Percentiles rank a stretch among this genome's conserved stretches.
Conservation (phyloP, 2,113 vertebrate genomes). For the Forbesichthys agassizii region DNA sequence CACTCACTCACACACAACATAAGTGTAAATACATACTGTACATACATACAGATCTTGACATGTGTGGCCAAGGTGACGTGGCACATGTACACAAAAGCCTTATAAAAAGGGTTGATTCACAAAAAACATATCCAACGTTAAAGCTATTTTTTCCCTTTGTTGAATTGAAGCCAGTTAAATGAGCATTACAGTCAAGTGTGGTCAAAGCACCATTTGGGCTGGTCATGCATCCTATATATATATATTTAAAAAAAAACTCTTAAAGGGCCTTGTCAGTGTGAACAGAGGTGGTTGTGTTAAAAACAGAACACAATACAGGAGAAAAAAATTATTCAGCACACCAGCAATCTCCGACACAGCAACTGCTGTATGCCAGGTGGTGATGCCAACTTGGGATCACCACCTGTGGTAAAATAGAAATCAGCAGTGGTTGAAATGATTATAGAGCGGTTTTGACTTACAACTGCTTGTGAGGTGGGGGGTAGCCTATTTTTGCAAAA, state of each 20-base stretch:
- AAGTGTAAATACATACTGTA: neutral
- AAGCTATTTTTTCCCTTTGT: constrained; percentile 31
- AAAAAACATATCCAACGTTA: constrained; percentile 35
- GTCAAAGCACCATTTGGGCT: constrained; percentile 53
- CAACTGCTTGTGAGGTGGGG: constrained; percentile 17
- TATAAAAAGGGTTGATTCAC: constrained; percentile 10
- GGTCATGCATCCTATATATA: constrained; percentile 7
- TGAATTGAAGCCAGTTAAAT: constrained; percentile 19
- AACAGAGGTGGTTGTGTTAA: constrained; percentile 9
- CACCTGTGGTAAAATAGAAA: neutral
- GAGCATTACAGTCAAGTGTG: constrained; percentile 51
- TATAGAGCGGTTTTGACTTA: constrained; percentile 40
- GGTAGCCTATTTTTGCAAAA: neutral
- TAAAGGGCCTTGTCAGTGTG: constrained; percentile 40
- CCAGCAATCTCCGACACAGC: constrained; percentile 10
- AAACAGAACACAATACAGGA: constrained; percentile 21
- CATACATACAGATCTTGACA: constrained; percentile 29
- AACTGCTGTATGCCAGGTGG: neutral
- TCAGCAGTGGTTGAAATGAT: constrained; percentile 47
- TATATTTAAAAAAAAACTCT: constrained; percentile 16
- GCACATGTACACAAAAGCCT: constrained; percentile 48
- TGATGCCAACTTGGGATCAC: constrained; percentile 4
- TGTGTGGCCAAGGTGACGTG: constrained; percentile 53
- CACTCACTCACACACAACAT: constrained; percentile 3
- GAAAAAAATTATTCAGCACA: neutral